phyloP scores from a whole-genome alignment of 2,888 invertebrate species.

The Gordius sp. region DNA sequence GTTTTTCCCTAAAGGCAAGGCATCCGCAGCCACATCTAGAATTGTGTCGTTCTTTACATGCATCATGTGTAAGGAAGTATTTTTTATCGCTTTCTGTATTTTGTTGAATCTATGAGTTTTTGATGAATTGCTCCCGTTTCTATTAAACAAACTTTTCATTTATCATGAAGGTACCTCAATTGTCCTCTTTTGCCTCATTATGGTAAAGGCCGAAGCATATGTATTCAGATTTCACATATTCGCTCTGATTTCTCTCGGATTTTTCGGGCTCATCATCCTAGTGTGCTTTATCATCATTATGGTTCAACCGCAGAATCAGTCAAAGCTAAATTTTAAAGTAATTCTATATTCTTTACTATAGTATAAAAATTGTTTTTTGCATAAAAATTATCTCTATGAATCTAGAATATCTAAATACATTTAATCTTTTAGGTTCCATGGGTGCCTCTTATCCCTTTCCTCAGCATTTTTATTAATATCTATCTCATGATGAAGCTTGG shows the following conservation, averaged over 20 bases:
- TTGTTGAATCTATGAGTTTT: background rate
- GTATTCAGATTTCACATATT: background rate
- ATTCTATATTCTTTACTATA: background rate
- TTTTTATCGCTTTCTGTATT: no score
- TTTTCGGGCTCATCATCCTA: background rate
- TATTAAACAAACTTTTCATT: background rate
- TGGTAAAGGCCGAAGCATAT: background rate
- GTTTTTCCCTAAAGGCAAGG: background rate
- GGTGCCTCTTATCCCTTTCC: background rate
- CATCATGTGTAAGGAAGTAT: background rate
- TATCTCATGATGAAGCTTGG: slow-evolving; percentile 14
- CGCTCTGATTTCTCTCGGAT: background rate
- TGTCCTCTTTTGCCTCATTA: background rate
- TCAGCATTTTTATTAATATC: slow-evolving; percentile 8
- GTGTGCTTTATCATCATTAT: background rate
- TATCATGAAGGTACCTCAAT: background rate
- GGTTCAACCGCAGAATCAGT: background rate
- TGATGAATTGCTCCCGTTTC: background rate
- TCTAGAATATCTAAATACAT: background rate
- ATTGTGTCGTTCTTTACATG: background rate
- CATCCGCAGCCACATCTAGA: background rate
- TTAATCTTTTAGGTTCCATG: background rate
- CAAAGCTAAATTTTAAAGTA: slow-evolving; percentile 11
- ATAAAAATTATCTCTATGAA: background rate
- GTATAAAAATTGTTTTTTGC: background rate